These are phyloP conservation scores for Catharus minimus DNA, from an alignment of 2,113 vertebrate species.

Conservation along the genomic window DNA sequence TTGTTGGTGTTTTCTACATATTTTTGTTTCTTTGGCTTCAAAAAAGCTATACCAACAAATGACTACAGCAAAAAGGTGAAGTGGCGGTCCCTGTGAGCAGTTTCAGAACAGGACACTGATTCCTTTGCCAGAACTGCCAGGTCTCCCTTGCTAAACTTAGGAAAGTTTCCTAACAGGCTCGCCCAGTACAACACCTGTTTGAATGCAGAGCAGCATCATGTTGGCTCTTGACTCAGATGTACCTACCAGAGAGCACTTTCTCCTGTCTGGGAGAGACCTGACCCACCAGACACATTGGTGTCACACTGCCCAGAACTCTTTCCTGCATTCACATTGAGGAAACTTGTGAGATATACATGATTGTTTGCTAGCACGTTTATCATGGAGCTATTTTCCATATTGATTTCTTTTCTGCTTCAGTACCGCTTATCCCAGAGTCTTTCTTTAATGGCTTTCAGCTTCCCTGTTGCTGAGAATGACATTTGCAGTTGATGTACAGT, in stretches of 20 bases:
- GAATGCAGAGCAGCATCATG: not conserved
- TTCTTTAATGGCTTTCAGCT: not conserved
- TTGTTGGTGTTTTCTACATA: not conserved
- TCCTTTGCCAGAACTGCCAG: not conserved
- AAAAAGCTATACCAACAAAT: not conserved
- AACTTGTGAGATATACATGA: not conserved
- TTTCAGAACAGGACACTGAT: not conserved
- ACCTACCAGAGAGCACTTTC: not conserved
- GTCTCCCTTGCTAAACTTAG: not conserved
- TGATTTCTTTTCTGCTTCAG: not conserved
- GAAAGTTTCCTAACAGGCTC: not conserved
- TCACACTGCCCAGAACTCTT: not conserved
- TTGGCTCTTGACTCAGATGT: not conserved
- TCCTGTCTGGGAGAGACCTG: not conserved
- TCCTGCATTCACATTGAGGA: not conserved
- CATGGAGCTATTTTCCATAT: not conserved
- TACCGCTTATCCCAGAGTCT: not conserved
- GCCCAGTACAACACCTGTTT: not conserved
- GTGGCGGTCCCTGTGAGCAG: not conserved
- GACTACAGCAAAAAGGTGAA: not conserved
- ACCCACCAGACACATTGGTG: not conserved
- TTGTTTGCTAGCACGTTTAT: not conserved
- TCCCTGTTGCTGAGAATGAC: not conserved
- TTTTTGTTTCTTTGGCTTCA: constrained; percentile 15
- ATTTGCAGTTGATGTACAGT: not conserved